A percentile compares a stretch with the other conserved stretches of the same genome.
Evolutionary conservation across 1,140 invertebrate genomes (phyloP).

Genomic region (Wiebesia pumilae): DNA sequence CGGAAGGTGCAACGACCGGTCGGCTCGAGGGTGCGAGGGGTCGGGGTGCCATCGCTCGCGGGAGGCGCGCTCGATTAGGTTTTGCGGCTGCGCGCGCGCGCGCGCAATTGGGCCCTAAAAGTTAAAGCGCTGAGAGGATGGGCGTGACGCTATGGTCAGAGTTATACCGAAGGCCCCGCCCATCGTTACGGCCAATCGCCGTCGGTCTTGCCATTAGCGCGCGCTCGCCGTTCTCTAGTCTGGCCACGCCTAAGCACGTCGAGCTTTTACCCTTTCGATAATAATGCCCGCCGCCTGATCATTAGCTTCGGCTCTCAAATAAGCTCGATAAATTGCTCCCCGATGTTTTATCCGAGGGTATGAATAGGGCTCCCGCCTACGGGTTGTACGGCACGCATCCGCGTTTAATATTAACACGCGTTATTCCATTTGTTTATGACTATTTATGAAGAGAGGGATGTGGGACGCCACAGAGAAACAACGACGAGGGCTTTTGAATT

Average conservation of each 20-base stretch:
- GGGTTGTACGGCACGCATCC: neutral
- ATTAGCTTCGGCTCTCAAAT: neutral
- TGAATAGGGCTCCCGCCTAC: too few species aligned
- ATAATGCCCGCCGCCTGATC: constrained; percentile 3
- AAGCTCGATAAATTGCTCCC: constrained; percentile 38
- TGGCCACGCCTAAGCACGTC: constrained; percentile 5
- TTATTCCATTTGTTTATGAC: neutral
- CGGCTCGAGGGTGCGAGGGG: neutral
- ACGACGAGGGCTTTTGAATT: neutral
- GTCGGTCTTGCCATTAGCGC: neutral
- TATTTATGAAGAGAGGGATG: neutral
- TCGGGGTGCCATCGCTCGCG: too few species aligned
- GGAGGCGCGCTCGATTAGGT: too few species aligned
- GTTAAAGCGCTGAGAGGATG: neutral
- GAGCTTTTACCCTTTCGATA: constrained; percentile 21
- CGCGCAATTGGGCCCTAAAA: neutral
- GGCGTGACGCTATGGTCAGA: neutral
- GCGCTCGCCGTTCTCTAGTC: neutral
- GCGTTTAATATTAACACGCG: neutral
- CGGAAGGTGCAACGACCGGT: too few species aligned
- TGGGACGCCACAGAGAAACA: neutral
- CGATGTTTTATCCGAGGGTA: neutral
- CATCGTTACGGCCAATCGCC: constrained; percentile 16
- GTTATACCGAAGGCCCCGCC: neutral
- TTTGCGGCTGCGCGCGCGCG: too few species aligned